phyloP scores from a whole-genome alignment of 2,797 vertebrate species.

The Peromyscus attwateri region DNA sequence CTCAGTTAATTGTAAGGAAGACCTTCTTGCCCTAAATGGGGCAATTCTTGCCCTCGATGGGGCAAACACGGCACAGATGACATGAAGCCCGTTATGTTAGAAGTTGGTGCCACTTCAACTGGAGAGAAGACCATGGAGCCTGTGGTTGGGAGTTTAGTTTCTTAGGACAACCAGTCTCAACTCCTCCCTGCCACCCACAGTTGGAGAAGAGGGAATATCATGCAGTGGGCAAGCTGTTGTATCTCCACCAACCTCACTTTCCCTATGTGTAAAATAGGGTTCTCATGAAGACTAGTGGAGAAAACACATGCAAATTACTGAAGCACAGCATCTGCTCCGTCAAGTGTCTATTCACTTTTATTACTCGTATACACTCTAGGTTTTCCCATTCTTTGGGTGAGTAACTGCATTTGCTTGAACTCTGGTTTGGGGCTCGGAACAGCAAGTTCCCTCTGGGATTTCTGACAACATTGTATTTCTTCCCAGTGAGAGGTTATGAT shows the following conservation, averaged over 20 bases:
- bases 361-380: not conserved
- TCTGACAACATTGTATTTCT: not conserved
- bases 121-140: too few species aligned
- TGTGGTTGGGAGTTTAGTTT: not conserved
- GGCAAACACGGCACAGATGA: not conserved
- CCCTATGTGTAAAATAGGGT: not conserved
- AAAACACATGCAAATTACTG: not conserved
- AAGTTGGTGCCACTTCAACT: not conserved
- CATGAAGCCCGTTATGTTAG: not conserved
- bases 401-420: not conserved
- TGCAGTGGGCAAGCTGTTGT: not conserved
- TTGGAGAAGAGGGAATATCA: not conserved
- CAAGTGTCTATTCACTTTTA: slow-evolving; percentile 3
- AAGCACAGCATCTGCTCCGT: not conserved
- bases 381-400: not conserved
- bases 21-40: not conserved
- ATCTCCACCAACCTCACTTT: not conserved
- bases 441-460: not conserved
- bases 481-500: not conserved
- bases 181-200: not conserved
- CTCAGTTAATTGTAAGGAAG: not conserved
- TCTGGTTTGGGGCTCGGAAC: not conserved
- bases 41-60: not conserved
- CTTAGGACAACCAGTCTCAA: not conserved
- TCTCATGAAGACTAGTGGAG: not conserved